Evolutionary conservation across 2,888 invertebrate genomes (phyloP), one percentile per base, ranked within the genome.

Genomic region (Diaperis boleti): DNA sequence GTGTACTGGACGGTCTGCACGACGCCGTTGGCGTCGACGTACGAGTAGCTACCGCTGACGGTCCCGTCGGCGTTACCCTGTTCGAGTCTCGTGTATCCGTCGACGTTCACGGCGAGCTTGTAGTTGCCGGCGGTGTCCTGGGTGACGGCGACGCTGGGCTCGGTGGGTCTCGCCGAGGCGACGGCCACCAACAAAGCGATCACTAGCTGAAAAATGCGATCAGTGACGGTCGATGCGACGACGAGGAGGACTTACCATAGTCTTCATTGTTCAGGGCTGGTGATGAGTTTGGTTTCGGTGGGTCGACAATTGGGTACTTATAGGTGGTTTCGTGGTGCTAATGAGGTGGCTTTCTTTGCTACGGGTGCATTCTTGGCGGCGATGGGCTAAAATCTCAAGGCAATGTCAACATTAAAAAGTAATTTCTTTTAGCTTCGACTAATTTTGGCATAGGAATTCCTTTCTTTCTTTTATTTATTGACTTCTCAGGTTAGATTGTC

Each of bases 71-170:
- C 60, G 14, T 67, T 55, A 10, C 71, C 63, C 60, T 71, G 64
- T 57, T 72, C 71, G 0, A 17, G 29, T 59, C 59, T 52, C 8
- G 55, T 39, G 5, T 63, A 35, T 31, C 62, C 67, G 31, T 41
- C 35, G 8, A 64, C 18, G 11, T 69, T 62, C 14, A 71, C 62
- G 5, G 20, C 39, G 10, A 62, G 49, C 39, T 67, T 68, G 64
- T 72, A 72, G 37, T 69, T 70, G 14, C 71, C 72, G 13, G 52
- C 26, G 17, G 70, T 52, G 57, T 64, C 70, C 56, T 71, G 71
- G 5, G 45, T 59, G 10, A 71, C 70, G 3, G 68, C 62, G 0
- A 70, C 69, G 15, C 47, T 15, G 11, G 44, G 54, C 13, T 41
- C 61, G 18, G 26, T 20, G 37, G 57, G 55, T 42, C 35, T 57